Percentiles rank a stretch among this genome's conserved stretches.
Evolutionary conservation across 2,888 invertebrate genomes (phyloP).

Genomic region (Bhutanitis thaidina): DNA sequence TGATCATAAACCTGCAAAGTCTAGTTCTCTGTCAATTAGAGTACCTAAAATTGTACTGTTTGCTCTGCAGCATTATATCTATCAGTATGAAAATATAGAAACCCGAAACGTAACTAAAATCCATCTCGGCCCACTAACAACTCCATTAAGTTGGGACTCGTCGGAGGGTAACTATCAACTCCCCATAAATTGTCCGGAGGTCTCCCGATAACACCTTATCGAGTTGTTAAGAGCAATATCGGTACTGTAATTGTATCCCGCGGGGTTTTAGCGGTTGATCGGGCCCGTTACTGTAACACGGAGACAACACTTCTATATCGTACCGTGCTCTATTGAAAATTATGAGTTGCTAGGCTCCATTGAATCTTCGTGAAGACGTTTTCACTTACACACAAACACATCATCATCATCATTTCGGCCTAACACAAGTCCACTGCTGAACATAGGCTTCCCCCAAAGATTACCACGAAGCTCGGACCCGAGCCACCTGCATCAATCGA

Average conservation of each 20-base stretch:
- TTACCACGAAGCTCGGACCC: too few species aligned
- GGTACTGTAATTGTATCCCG: conserved; percentile 61
- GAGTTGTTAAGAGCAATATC: conserved; percentile 67
- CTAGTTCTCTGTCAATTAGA: too few species aligned
- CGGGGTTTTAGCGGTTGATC: conserved; percentile 53
- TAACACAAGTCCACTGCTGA: too few species aligned
- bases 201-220: conserved; percentile 69
- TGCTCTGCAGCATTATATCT: too few species aligned
- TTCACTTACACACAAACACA: too few species aligned
- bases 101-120: conserved; percentile 1
- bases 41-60: too few species aligned
- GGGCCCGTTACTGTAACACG: conserved; percentile 46
- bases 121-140: conserved; percentile 23
- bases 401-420: too few species aligned
- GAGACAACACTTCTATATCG: not conserved
- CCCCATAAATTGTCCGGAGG: conserved; percentile 63
- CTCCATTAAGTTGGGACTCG: conserved; percentile 30
- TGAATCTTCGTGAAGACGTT: not conserved
- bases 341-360: conserved; percentile 25
- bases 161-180: conserved; percentile 66
- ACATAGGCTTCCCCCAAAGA: too few species aligned
- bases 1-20: too few species aligned
- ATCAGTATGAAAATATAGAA: not conserved
- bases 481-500: too few species aligned
- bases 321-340: not conserved